A percentile compares a stretch with the other conserved stretches of the same genome.
phyloP scores from a whole-genome alignment of 2,797 vertebrate species.

The Sebastes steindachneri region DNA sequence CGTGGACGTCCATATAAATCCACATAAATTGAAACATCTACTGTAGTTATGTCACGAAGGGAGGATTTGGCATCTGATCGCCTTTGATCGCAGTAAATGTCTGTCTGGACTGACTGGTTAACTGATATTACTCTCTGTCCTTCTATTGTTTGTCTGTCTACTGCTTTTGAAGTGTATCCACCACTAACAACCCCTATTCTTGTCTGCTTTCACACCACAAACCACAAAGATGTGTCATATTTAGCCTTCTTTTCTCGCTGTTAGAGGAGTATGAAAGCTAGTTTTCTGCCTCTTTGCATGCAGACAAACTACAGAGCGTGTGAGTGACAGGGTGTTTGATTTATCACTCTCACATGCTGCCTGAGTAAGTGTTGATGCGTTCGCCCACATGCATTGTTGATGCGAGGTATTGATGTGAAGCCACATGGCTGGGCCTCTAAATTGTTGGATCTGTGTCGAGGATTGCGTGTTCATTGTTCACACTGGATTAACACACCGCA shows the following conservation, averaged over 20 bases:
- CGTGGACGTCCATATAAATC: slow-evolving; percentile 39
- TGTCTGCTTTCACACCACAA: slow-evolving; percentile 10
- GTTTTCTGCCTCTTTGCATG: slow-evolving; percentile 12
- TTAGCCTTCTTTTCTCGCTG: neutral
- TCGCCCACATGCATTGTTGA: slow-evolving; percentile 54
- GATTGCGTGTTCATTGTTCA: slow-evolving; percentile 55
- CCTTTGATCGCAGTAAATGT: slow-evolving; percentile 32
- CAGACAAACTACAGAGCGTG: slow-evolving; percentile 14
- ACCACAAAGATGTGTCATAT: neutral
- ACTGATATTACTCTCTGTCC: slow-evolving; percentile 27
- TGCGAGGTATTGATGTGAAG: slow-evolving; percentile 20
- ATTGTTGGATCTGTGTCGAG: slow-evolving; percentile 22
- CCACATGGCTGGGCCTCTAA: slow-evolving; percentile 23
- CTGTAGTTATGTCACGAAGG: slow-evolving; percentile 27
- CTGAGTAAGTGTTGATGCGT: slow-evolving; percentile 29
- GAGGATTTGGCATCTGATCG: slow-evolving; percentile 46
- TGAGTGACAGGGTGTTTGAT: slow-evolving; percentile 42
- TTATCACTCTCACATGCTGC: slow-evolving; percentile 36
- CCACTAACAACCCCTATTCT: neutral
- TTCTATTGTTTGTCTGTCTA: slow-evolving; percentile 20
- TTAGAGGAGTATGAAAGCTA: neutral
- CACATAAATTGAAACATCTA: slow-evolving; percentile 41
- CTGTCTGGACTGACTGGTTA: slow-evolving; percentile 26
- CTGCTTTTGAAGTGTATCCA: slow-evolving; percentile 9
- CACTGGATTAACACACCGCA: slow-evolving; percentile 35